Conservation (phyloP, 2,888 invertebrate species). For the Mythimna pallens region DNA sequence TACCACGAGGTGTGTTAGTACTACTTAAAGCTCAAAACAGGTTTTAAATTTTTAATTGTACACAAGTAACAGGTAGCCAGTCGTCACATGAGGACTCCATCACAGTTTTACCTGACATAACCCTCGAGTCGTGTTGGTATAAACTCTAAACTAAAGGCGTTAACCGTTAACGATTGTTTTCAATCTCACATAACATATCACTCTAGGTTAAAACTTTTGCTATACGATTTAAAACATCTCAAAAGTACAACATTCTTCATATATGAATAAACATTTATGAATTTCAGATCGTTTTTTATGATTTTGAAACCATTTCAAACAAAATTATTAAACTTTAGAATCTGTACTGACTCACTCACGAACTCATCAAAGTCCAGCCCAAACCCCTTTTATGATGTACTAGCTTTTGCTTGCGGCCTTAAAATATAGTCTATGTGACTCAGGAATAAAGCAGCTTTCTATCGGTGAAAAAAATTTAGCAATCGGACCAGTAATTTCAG, state of each 20-base stretch:
- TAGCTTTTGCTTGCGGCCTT: no score
- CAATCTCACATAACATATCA: not conserved
- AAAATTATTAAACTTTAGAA: not conserved
- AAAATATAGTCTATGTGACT: no score
- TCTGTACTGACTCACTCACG: no score
- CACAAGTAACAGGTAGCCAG: slow-evolving; percentile 50
- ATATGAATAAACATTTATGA: not conserved
- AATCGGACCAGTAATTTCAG: no score
- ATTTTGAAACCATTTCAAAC: not conserved
- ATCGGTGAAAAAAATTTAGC: no score
- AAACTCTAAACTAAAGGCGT: slow-evolving; percentile 28
- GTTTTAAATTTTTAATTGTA: slow-evolving; percentile 54
- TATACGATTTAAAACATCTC: not conserved
- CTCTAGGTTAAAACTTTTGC: not conserved
- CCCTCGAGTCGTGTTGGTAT: slow-evolving; percentile 16
- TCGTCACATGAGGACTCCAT: slow-evolving; percentile 41
- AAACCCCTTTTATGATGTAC: no score
- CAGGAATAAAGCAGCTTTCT: no score
- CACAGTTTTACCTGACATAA: slow-evolving; percentile 39
- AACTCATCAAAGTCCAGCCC: no score
- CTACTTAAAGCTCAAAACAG: slow-evolving; percentile 41
- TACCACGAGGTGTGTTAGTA: slow-evolving; percentile 22
- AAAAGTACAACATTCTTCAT: not conserved
- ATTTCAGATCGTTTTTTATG: not conserved
- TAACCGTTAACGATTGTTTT: not conserved